Conservation (phyloP, 2,113 vertebrate species). For the Saccopteryx bilineata region DNA sequence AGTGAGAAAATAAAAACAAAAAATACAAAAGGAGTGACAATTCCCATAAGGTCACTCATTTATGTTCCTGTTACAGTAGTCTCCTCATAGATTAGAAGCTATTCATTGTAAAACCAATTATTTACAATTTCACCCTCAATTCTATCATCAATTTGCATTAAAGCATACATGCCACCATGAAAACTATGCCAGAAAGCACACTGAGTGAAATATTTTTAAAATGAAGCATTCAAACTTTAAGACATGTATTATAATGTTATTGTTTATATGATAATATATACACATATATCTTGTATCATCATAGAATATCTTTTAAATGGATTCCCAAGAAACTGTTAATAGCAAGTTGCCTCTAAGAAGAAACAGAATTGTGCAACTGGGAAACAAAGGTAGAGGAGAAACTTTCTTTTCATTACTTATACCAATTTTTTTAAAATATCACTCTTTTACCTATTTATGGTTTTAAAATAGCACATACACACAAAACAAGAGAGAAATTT, state of each 20-base stretch:
- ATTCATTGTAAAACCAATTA: background rate
- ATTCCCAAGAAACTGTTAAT: background rate
- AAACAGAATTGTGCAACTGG: background rate
- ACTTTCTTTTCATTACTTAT: background rate
- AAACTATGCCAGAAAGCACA: background rate
- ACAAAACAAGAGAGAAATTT: background rate
- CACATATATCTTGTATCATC: background rate
- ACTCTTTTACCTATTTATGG: background rate
- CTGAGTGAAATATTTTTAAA: background rate
- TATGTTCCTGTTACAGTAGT: background rate
- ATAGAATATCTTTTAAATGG: background rate
- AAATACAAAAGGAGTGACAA: background rate
- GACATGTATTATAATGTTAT: background rate
- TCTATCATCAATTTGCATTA: background rate
- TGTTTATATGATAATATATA: background rate
- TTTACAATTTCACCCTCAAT: slow-evolving; percentile 10
- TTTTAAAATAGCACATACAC: background rate
- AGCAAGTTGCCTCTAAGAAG: background rate
- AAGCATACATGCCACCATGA: background rate
- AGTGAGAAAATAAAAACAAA: background rate
- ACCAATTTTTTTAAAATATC: background rate
- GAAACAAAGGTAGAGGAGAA: background rate
- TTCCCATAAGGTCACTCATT: background rate
- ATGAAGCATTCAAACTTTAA: background rate
- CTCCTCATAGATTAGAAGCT: background rate